Evolutionary conservation across 2,888 invertebrate species (phyloP).

Genomic region (Morpho helenor): DNA sequence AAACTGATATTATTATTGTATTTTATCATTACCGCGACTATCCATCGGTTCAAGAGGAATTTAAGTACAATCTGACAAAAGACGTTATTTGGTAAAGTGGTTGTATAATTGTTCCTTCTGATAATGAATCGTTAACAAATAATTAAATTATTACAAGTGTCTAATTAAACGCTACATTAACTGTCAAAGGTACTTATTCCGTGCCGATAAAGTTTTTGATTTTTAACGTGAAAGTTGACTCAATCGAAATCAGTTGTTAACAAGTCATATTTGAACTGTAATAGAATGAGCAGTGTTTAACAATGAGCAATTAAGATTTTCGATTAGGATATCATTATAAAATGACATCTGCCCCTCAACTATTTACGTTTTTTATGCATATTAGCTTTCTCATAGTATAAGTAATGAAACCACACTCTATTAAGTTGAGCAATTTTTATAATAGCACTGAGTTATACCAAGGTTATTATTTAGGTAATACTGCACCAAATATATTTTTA

Average conservation of each 20-base stretch:
- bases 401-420: constrained; percentile 1
- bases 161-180: background rate
- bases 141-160: constrained; percentile 30
- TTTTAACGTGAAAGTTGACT: constrained; percentile 2
- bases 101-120: too few relatives aligned
- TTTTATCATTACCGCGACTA: constrained; percentile 23
- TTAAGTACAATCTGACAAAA: too few relatives aligned
- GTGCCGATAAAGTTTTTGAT: constrained; percentile 15
- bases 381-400: constrained; percentile 1
- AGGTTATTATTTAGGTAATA: constrained; percentile 19
- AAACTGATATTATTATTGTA: constrained; percentile 20
- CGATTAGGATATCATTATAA: background rate
- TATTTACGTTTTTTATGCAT: background rate
- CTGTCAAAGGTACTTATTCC: constrained; percentile 14
- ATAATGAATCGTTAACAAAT: constrained; percentile 10
- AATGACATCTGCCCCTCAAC: background rate
- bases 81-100: too few relatives aligned
- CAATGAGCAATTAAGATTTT: too few relatives aligned
- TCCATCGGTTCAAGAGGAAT: too few relatives aligned
- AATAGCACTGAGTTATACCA: constrained; percentile 14
- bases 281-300: too few relatives aligned
- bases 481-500: constrained; percentile 23
- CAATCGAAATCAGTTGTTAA: background rate
- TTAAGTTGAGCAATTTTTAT: constrained; percentile 24
- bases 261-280: too few relatives aligned